These are phyloP conservation scores for Diadegma fenestrale DNA, from an alignment of 2,888 invertebrate species.

Conservation along the genomic window DNA sequence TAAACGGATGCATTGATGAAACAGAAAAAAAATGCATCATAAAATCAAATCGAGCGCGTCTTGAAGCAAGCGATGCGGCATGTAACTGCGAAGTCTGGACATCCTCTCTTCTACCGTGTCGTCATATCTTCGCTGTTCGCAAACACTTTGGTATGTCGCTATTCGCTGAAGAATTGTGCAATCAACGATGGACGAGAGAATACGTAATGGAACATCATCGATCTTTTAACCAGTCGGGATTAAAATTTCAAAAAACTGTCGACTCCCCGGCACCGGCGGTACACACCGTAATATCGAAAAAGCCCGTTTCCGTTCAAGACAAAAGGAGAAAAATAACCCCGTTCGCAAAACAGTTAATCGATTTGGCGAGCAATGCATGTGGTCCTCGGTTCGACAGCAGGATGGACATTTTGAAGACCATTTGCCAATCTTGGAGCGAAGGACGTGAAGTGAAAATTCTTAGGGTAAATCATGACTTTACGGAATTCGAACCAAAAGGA, in stretches of 20 bases:
- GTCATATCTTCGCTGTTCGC: slow-evolving; percentile 24
- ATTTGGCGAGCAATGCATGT: slow-evolving; percentile 12
- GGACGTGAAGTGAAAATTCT: neutral
- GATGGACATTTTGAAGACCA: neutral
- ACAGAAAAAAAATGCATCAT: neutral
- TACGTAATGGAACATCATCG: slow-evolving; percentile 6
- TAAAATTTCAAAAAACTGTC: neutral
- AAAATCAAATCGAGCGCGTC: neutral
- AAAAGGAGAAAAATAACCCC: slow-evolving; percentile 9
- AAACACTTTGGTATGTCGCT: neutral
- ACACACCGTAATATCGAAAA: slow-evolving; percentile 5
- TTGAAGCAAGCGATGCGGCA: neutral
- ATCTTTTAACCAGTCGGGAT: neutral
- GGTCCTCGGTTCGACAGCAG: slow-evolving; percentile 12
- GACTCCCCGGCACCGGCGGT: neutral
- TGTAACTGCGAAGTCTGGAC: slow-evolving; percentile 3
- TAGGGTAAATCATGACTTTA: neutral
- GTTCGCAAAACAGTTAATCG: neutral
- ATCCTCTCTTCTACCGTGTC: slow-evolving; percentile 5
- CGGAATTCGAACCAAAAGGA: neutral
- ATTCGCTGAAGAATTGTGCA: slow-evolving; percentile 7
- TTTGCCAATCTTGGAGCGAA: slow-evolving; percentile 11
- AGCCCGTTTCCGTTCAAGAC: neutral
- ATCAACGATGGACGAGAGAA: slow-evolving; percentile 18
- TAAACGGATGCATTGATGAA: neutral